Conservation (phyloP, 2,113 vertebrate species). For the Propithecus coquereli region DNA sequence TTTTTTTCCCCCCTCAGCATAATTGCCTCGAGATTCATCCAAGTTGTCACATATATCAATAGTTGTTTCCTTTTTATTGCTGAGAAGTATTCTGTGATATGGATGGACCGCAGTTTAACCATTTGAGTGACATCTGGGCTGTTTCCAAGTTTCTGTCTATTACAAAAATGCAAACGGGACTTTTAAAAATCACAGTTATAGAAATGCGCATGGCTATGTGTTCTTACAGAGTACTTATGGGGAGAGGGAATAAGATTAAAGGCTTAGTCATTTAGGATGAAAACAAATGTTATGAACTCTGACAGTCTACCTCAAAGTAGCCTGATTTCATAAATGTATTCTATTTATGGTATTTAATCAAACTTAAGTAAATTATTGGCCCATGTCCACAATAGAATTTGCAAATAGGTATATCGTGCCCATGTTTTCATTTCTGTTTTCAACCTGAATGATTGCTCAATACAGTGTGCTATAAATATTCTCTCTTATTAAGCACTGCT, state of each 20-base stretch:
- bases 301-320: neutral
- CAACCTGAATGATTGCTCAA: neutral
- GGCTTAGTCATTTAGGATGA: neutral
- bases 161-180: neutral
- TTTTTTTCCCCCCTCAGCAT: neutral
- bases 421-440: neutral
- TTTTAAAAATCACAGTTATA: neutral
- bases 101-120: neutral
- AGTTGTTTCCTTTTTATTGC: neutral
- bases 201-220: neutral
- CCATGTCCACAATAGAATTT: neutral
- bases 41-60: neutral
- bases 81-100: neutral
- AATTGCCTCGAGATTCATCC: neutral
- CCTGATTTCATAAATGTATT: neutral
- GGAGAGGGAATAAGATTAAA: neutral
- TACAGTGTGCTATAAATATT: neutral
- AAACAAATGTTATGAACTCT: neutral
- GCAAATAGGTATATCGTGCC: neutral
- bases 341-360: constrained; percentile 16
- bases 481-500: neutral
- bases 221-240: neutral
- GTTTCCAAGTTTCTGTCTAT: neutral
- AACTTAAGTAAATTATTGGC: neutral
- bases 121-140: neutral